Conservation (phyloP, 2,113 vertebrate species). For the Ceuthmochares aereus region DNA sequence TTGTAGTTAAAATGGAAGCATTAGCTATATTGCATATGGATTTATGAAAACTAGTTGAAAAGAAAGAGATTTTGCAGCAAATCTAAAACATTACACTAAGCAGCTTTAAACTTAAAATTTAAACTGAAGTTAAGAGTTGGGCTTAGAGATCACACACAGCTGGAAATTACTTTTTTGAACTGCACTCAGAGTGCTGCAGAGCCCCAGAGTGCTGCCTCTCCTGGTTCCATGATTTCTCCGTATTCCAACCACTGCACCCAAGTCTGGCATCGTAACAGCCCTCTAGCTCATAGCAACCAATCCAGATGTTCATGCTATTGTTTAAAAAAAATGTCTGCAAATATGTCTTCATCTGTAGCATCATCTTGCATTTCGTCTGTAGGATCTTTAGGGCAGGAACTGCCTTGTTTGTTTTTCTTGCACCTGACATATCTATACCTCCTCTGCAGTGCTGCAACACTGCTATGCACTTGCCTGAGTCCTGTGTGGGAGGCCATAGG, state of each 20-base stretch:
- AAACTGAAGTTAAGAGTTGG: background rate
- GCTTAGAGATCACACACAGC: background rate
- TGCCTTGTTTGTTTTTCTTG: background rate
- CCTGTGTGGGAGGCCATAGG: background rate
- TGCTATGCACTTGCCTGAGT: background rate
- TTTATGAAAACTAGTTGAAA: background rate
- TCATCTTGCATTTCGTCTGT: background rate
- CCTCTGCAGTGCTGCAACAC: background rate
- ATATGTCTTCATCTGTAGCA: background rate
- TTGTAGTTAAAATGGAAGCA: background rate
- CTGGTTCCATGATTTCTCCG: background rate
- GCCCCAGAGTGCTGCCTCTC: background rate
- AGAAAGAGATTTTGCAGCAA: background rate
- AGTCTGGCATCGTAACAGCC: accelerated
- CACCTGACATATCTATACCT: background rate
- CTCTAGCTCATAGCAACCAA: background rate
- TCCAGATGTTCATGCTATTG: background rate
- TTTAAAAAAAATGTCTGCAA: background rate
- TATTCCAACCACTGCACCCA: background rate
- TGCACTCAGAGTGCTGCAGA: background rate
- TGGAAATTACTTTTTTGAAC: background rate
- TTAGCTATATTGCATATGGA: background rate
- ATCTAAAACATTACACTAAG: background rate
- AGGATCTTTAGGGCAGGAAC: background rate
- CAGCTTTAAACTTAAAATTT: background rate